Evolutionary conservation across 2,113 vertebrate species (phyloP).

Genomic region (Alligator mississippiensis): DNA sequence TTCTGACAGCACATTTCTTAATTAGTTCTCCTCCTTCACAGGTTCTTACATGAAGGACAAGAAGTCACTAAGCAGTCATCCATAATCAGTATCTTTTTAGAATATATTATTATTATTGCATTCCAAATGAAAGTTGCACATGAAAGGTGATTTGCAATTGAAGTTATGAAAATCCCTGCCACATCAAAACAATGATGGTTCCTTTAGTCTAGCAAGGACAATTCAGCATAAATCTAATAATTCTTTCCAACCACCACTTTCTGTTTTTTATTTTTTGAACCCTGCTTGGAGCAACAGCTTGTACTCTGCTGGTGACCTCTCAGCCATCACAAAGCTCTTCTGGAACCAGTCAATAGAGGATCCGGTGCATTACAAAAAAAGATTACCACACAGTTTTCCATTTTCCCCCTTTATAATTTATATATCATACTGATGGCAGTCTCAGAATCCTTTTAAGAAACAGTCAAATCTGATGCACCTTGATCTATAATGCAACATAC

Average conservation of each 20-base stretch:
- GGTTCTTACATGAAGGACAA: background rate
- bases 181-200: background rate
- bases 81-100: background rate
- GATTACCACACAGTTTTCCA: background rate
- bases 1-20: background rate
- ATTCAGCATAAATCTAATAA: background rate
- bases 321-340: background rate
- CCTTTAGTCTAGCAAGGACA: background rate
- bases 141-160: background rate
- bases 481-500: background rate
- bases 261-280: background rate
- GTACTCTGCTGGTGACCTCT: no score
- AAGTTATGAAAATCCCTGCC: background rate
- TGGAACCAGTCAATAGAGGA: background rate
- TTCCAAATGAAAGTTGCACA: background rate
- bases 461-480: background rate
- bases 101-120: background rate
- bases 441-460: background rate
- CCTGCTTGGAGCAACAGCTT: background rate
- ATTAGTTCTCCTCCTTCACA: background rate
- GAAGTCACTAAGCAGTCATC: background rate
- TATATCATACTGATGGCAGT: background rate
- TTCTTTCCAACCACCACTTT: background rate
- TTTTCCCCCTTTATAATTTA: background rate
- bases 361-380: background rate